These are phyloP conservation scores for Syrista parreyssii DNA, from an alignment of 2,888 invertebrate species.

Conservation along the genomic window DNA sequence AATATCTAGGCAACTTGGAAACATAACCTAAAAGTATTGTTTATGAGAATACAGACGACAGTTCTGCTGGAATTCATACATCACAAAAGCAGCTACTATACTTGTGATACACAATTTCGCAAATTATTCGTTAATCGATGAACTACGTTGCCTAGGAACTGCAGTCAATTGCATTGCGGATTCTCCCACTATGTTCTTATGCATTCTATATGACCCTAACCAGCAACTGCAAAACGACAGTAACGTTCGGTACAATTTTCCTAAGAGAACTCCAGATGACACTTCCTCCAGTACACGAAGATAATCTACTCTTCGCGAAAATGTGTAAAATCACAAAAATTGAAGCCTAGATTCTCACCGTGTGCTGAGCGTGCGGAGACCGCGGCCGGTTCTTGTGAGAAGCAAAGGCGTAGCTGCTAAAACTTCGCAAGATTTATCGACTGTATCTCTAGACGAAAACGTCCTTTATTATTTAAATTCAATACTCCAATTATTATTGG, in stretches of 20 bases:
- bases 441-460: not conserved
- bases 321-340: not conserved
- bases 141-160: slow-evolving; percentile 59
- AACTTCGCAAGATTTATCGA: not conserved
- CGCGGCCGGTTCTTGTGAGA: not conserved
- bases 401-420: not conserved
- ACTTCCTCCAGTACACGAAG: not conserved
- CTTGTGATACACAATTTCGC: not conserved
- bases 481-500: not conserved
- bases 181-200: not conserved
- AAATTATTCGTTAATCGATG: slow-evolving; percentile 43
- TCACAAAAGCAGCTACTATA: not conserved
- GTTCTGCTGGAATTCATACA: not conserved
- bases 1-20: not conserved
- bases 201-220: not conserved
- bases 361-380: not conserved
- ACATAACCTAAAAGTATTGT: not conserved
- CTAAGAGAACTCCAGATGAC: not conserved
- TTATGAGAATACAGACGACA: not conserved
- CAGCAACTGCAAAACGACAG: not conserved
- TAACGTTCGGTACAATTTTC: not conserved
- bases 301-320: not conserved
- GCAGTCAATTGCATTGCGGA: slow-evolving; percentile 34
- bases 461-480: not conserved
- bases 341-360: not conserved